Base-by-base conservation (phyloP, 1,140 invertebrate genomes). In the Helicoverpa zea region DNA sequence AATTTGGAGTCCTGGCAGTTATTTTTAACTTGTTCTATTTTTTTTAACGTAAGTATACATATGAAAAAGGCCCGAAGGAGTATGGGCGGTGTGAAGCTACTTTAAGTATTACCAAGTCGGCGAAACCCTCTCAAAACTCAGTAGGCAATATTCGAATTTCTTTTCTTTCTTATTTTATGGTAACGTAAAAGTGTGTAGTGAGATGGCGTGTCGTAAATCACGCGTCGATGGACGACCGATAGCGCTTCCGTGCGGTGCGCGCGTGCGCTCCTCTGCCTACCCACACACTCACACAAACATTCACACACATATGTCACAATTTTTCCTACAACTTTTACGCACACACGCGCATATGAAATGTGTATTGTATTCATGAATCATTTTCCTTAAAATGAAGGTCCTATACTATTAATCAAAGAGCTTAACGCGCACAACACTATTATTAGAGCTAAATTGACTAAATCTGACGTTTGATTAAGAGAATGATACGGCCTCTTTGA, bases 401-500 rank as follows among this genome's bases (percentile, higher is more conserved):
- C 89, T 83, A 86, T 88, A 86, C 73, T 79, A 94, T 94, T 90
- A 90, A 93, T 94, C 91, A 93, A 81, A 76, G 75, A 88, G 92
- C 89, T 94, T 94, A 94, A 87, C 85, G 85, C 85, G 72, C 78
- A 82, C 81, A 89, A 87, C 86, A 82, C 88, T 91, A 91, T 92
- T 87, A 94, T 92, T 94, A 91, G 88, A 90, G 81, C 85, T 87
- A 92, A 91, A 92, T 91, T 91, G 83, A 86, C 91, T 88, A 93
- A 94, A 94, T 93, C 93, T 86, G 93, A 94, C 93, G 82, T 94
- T 92, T 92, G 90, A 93, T 92, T 93, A 91, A 94, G 89, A 91
- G 91, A 92, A 91, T 84, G 89, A 72, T 49, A 84, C 79, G 74
- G 73, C 79, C 84, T 18, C 29, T 64, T 29, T 30, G 23, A 88